phyloP scores from a whole-genome alignment of 2,113 vertebrate species.

The Salvator merianae region DNA sequence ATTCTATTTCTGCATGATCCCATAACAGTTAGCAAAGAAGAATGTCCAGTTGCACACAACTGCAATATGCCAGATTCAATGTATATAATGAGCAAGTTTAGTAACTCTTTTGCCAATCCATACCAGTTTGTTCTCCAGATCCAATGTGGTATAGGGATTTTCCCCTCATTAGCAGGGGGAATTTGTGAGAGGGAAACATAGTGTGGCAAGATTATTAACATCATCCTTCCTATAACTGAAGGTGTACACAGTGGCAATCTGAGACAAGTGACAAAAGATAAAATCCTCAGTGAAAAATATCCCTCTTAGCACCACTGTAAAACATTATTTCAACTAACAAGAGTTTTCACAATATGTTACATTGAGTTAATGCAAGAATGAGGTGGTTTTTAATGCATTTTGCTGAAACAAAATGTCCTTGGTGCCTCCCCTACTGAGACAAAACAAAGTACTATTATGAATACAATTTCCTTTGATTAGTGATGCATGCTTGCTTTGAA shows the following conservation, averaged over 20 bases:
- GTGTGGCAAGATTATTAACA: conserved; percentile 54
- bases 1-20: neutral
- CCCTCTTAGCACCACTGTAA: conserved; percentile 22
- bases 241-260: conserved; percentile 33
- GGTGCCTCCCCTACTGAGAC: neutral
- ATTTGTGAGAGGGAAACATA: conserved; percentile 41
- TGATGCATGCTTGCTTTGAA: neutral
- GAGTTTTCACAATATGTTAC: conserved; percentile 41
- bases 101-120: conserved; percentile 62
- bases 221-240: conserved; percentile 45
- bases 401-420: conserved; percentile 18
- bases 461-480: conserved; percentile 20
- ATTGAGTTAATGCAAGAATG: conserved; percentile 43
- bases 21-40: neutral
- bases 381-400: conserved; percentile 35
- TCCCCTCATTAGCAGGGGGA: conserved; percentile 54
- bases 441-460: conserved; percentile 21
- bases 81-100: conserved; percentile 53
- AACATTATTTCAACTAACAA: conserved; percentile 60
- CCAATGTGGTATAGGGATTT: conserved; percentile 48
- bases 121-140: conserved; percentile 54
- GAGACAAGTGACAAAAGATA: conserved; percentile 47
- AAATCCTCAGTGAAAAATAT: conserved; percentile 50
- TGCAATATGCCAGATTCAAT: conserved; percentile 23
- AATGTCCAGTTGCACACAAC: neutral